Conservation (phyloP, 2,113 vertebrate species). For the Alethe castanea region DNA sequence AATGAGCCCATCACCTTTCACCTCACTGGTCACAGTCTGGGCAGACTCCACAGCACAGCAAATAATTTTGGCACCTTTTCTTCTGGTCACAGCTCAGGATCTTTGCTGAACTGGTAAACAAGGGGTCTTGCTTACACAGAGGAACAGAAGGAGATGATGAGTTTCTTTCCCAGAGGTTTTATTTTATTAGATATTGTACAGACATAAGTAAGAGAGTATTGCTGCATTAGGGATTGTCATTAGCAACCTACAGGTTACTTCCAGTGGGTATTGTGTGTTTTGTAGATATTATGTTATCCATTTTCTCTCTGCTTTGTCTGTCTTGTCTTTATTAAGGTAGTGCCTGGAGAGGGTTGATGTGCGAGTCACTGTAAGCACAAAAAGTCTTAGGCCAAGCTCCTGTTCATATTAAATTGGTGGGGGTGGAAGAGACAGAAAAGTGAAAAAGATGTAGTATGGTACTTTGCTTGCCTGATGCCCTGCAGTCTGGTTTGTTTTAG, state of each 20-base stretch:
- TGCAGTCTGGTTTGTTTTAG: not conserved
- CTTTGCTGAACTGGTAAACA: not conserved
- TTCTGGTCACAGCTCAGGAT: not conserved
- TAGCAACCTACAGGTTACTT: not conserved
- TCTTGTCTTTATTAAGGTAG: not conserved
- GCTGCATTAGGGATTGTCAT: not conserved
- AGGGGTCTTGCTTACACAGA: not conserved
- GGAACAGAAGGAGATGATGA: not conserved
- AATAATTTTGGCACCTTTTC: not conserved
- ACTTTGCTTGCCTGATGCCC: not conserved
- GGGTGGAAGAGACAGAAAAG: not conserved
- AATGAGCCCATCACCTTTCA: not conserved
- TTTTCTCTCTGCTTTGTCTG: not conserved
- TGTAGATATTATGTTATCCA: not conserved
- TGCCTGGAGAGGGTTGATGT: not conserved
- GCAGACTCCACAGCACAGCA: not conserved
- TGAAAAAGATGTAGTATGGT: not conserved
- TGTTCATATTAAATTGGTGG: not conserved
- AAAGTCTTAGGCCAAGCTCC: not conserved
- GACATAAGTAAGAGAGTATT: not conserved
- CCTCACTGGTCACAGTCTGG: not conserved
- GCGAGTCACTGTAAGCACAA: not conserved
- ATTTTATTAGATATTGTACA: constrained; percentile 3
- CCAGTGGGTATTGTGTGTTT: not conserved
- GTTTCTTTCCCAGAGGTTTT: not conserved